Evolutionary conservation across 1,140 invertebrate genomes (phyloP).

Genomic region (Drosophila nigromelanica): DNA sequence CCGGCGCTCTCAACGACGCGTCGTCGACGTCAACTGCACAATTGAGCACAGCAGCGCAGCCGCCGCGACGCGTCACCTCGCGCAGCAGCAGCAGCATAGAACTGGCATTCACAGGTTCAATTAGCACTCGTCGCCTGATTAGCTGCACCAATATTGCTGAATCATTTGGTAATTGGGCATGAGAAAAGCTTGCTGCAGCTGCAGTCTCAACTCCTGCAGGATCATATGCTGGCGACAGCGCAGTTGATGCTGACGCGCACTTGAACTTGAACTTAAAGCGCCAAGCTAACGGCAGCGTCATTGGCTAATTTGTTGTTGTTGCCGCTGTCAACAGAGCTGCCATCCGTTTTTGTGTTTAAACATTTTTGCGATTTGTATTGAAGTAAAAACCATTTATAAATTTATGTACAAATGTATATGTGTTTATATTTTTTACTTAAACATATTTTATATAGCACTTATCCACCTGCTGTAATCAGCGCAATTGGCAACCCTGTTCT

Average conservation of each 20-base stretch:
- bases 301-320: constrained; percentile 30
- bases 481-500: constrained; percentile 37
- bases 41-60: constrained; percentile 63
- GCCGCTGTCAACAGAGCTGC: constrained; percentile 1
- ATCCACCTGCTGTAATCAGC: constrained; percentile 16
- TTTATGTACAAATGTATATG: too few species aligned
- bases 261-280: constrained; percentile 66
- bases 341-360: background rate
- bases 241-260: constrained; percentile 38
- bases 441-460: too few species aligned
- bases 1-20: constrained; percentile 40
- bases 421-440: too few species aligned
- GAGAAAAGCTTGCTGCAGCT: constrained; percentile 4
- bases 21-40: constrained; percentile 57
- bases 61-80: constrained; percentile 2
- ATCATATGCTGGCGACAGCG: constrained; percentile 7
- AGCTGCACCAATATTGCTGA: constrained; percentile 19
- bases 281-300: background rate
- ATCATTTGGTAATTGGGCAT: constrained; percentile 32
- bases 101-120: constrained; percentile 37
- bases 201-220: constrained; percentile 23
- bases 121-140: constrained; percentile 47
- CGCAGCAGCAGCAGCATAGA: constrained; percentile 18
- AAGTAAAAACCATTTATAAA: too few species aligned
- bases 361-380: too few species aligned